A percentile compares a stretch with the other conserved stretches of the same genome.
These are phyloP conservation scores for Anguilla megastoma DNA, from an alignment of 2,797 vertebrate species.

Conservation along the genomic window DNA sequence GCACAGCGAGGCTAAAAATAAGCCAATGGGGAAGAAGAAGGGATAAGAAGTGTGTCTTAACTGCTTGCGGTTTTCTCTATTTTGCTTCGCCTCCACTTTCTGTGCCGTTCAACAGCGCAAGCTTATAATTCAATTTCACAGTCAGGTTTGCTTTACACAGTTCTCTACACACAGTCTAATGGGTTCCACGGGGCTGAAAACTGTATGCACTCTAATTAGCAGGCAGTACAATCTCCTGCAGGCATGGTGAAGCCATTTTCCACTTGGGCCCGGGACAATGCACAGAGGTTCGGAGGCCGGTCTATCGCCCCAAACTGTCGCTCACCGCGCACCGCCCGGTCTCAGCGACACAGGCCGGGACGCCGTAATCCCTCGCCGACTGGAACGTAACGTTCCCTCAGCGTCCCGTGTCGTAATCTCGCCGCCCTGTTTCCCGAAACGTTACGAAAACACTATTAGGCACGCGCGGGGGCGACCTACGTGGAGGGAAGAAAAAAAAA, in stretches of 20 bases:
- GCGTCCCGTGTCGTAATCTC: background rate
- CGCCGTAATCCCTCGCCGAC: background rate
- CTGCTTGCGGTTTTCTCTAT: slow-evolving; percentile 56
- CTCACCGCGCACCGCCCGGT: background rate
- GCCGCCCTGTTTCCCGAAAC: background rate
- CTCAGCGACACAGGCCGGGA: background rate
- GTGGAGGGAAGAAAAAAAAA: background rate
- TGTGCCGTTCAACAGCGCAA: slow-evolving; percentile 15
- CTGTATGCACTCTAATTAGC: slow-evolving; percentile 70
- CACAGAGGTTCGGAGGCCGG: background rate
- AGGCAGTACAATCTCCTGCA: slow-evolving; percentile 63
- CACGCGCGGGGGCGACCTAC: background rate
- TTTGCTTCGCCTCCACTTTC: slow-evolving; percentile 34
- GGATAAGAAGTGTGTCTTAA: slow-evolving; percentile 46
- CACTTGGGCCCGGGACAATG: slow-evolving; percentile 57
- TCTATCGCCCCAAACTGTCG: background rate
- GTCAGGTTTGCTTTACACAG: slow-evolving; percentile 31
- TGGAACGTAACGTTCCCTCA: background rate
- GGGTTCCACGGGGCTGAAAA: slow-evolving; percentile 59
- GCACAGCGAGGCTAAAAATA: slow-evolving; percentile 54
- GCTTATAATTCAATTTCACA: slow-evolving; percentile 40
- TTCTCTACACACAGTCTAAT: slow-evolving; percentile 56
- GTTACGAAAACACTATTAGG: background rate
- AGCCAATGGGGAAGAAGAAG: slow-evolving; percentile 50
- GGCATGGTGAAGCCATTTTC: slow-evolving; percentile 64